Percentiles rank a stretch among this genome's conserved stretches.
Evolutionary conservation across 2,888 invertebrate genomes (phyloP).

Genomic region (Drosophila eohydei): DNA sequence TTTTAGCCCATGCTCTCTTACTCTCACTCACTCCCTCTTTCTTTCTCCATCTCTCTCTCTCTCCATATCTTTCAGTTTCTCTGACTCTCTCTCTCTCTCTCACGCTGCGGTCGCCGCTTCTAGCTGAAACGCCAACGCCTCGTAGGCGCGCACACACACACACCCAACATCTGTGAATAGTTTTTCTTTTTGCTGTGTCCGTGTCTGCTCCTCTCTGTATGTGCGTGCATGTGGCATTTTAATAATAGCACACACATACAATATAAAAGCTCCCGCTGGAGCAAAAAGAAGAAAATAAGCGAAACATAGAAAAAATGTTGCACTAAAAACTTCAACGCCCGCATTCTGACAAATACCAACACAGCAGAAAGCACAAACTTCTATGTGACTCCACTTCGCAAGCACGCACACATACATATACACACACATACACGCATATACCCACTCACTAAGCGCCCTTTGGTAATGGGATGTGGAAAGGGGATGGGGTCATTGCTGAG

Average conservation of each 20-base stretch:
- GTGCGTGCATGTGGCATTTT: conserved; percentile 63
- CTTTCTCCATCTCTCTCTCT: conserved; percentile 7
- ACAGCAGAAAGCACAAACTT: conserved; percentile 74
- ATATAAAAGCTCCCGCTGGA: conserved; percentile 78
- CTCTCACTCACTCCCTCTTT: conserved; percentile 8
- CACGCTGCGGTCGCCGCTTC: conserved; percentile 39
- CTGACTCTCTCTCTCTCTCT: conserved; percentile 19
- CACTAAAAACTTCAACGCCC: conserved; percentile 80
- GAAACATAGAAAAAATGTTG: conserved; percentile 63
- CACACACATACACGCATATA: conserved; percentile 2
- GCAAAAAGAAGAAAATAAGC: conserved; percentile 23
- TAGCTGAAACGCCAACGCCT: conserved; percentile 74
- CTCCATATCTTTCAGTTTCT: not conserved
- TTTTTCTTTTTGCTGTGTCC: conserved; percentile 40
- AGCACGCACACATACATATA: conserved; percentile 27
- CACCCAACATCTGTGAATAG: conserved; percentile 40
- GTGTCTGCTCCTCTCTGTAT: conserved; percentile 17
- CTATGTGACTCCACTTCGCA: conserved; percentile 50
- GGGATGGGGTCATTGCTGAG: conserved; percentile 18
- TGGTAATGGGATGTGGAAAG: conserved; percentile 4
- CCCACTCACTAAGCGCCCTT: conserved; percentile 38
- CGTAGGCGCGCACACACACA: conserved; percentile 51
- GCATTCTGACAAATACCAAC: conserved; percentile 69
- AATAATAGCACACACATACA: conserved; percentile 65
- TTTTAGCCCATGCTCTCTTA: not conserved